Evolutionary conservation across 2,888 invertebrate species (phyloP).

Genomic region (Rambutsinella grinnellia): DNA sequence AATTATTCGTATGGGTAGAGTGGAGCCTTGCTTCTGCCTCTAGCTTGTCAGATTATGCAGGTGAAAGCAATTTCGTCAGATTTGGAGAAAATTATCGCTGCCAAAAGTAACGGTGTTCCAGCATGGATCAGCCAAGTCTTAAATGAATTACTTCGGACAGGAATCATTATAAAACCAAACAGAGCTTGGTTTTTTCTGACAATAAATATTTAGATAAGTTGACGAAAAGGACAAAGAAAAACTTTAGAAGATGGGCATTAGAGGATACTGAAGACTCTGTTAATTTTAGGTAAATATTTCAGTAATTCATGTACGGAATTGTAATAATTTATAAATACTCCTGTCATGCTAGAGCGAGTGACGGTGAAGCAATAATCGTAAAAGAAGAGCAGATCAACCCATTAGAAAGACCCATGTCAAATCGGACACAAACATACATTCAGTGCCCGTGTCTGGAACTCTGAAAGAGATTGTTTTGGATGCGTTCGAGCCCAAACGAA

Average conservation of each 20-base stretch:
- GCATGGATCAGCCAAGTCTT: slow-evolving; percentile 64
- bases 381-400: slow-evolving; percentile 39
- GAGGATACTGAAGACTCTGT: slow-evolving; percentile 22
- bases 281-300: too few relatives aligned
- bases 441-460: slow-evolving; percentile 57
- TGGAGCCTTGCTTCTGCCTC: slow-evolving; percentile 37
- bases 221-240: slow-evolving; percentile 9
- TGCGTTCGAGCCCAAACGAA: slow-evolving; percentile 76
- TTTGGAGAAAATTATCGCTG: slow-evolving; percentile 72
- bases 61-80: slow-evolving; percentile 77
- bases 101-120: slow-evolving; percentile 58
- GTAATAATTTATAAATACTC: too few relatives aligned
- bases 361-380: not conserved
- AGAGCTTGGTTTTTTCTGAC: slow-evolving; percentile 23
- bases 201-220: slow-evolving; percentile 21
- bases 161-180: slow-evolving; percentile 42
- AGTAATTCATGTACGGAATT: too few relatives aligned
- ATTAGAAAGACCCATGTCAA: slow-evolving; percentile 52
- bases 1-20: slow-evolving; percentile 45
- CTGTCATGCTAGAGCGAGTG: too few relatives aligned
- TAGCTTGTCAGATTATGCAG: slow-evolving; percentile 76
- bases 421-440: slow-evolving; percentile 60
- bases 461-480: slow-evolving; percentile 74
- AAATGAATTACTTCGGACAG: slow-evolving; percentile 53
- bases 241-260: slow-evolving; percentile 13